phyloP scores from a whole-genome alignment of 2,113 vertebrate species.

The Oreotrochilus melanogaster region DNA sequence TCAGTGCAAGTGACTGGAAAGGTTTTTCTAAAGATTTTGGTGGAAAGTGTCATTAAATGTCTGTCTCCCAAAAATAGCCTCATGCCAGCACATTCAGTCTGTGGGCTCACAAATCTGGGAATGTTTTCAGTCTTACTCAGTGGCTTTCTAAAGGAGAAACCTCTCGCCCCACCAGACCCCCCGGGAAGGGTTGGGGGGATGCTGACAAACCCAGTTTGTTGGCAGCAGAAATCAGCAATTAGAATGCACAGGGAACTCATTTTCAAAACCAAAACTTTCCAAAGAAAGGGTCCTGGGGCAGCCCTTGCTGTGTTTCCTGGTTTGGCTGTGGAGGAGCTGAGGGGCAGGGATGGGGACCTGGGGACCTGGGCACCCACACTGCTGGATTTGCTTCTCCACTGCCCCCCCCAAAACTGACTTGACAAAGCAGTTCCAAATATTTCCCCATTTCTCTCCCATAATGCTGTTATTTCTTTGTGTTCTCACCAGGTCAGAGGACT shows the following conservation, averaged over 20 bases:
- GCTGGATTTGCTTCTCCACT: rapidly evolving
- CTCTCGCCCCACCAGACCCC: neutral
- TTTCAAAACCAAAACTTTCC: neutral
- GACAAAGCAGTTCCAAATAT: neutral
- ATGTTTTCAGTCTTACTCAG: constrained; percentile 7
- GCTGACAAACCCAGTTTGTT: constrained; percentile 12
- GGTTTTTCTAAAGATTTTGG: neutral
- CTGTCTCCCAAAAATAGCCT: constrained; percentile 13
- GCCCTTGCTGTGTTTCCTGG: neutral
- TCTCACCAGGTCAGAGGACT: constrained; percentile 88
- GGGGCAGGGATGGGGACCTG: neutral
- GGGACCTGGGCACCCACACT: neutral
- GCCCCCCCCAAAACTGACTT: neutral
- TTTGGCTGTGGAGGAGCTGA: neutral
- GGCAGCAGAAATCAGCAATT: neutral
- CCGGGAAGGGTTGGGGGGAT: neutral
- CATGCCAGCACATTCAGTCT: neutral
- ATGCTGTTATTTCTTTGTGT: constrained; percentile 11
- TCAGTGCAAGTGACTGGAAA: neutral
- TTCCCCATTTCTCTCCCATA: neutral
- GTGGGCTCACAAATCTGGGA: constrained; percentile 24
- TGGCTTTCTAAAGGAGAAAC: neutral
- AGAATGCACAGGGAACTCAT: neutral
- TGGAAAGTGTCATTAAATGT: neutral
- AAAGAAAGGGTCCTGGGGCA: neutral